Evolutionary conservation across 2,113 vertebrate species (phyloP).

Genomic region (Ifrita kowaldi): DNA sequence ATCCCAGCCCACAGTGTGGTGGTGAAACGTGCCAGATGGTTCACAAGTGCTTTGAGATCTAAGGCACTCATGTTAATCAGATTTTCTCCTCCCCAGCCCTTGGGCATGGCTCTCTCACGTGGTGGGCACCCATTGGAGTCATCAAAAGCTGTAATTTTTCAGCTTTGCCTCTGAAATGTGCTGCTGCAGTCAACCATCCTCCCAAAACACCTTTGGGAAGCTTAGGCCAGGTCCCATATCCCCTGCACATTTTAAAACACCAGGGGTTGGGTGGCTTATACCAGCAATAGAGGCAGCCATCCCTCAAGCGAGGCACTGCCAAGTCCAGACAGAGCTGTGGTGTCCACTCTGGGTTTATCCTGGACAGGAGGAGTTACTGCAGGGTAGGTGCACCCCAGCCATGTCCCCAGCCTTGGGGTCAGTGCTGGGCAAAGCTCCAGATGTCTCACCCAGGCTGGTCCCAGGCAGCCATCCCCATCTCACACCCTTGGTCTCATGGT

Average conservation of each 20-base stretch:
- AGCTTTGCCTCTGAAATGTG: not conserved
- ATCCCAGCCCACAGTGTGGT: not conserved
- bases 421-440: not conserved
- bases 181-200: not conserved
- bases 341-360: not conserved
- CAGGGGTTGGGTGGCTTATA: not conserved
- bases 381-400: not conserved
- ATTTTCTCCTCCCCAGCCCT: not conserved
- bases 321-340: not conserved
- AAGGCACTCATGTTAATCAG: not conserved
- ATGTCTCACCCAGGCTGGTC: not conserved
- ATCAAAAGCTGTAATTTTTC: not conserved
- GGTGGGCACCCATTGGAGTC: not conserved
- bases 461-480: not conserved
- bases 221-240: not conserved
- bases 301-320: not conserved
- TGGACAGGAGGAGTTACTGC: not conserved
- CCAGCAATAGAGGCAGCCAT: not conserved
- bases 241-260: not conserved
- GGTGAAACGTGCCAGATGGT: rapidly evolving
- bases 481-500: slow-evolving; percentile 19
- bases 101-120: rapidly evolving
- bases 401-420: not conserved
- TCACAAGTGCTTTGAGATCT: not conserved
- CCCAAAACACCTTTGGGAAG: not conserved